Conservation (phyloP, 2,113 vertebrate genomes). For the Sinocyclocheilus maitianheensis region DNA sequence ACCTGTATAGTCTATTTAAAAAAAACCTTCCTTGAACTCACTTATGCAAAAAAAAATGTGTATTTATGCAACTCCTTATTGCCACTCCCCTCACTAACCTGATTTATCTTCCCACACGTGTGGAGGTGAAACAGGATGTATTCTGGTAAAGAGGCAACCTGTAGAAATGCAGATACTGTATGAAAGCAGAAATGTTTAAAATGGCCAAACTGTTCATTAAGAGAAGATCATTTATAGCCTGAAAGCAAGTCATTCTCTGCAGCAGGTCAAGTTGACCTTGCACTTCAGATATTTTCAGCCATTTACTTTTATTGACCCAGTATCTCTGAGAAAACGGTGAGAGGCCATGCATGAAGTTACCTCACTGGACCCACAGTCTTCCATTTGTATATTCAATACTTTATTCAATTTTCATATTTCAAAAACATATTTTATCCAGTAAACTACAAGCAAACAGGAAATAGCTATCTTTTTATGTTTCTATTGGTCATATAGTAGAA, state of each 20-base stretch:
- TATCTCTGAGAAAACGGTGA: constrained; percentile 76
- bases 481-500: background rate
- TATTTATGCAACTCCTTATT: background rate
- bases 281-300: constrained; percentile 70
- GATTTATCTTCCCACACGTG: constrained; percentile 80
- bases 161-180: background rate
- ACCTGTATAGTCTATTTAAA: background rate
- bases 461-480: background rate
- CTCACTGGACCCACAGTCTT: background rate
- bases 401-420: background rate
- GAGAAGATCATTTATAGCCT: background rate
- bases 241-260: background rate
- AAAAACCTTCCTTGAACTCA: background rate
- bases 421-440: background rate
- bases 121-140: constrained; percentile 73
- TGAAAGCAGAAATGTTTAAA: constrained; percentile 69
- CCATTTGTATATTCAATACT: background rate
- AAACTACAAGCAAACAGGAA: background rate
- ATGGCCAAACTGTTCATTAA: background rate
- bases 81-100: constrained; percentile 75
- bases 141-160: background rate
- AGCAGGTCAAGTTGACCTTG: constrained; percentile 75
- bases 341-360: background rate
- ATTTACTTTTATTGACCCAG: constrained; percentile 80
- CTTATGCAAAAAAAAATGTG: background rate